Evolutionary conservation across 1,140 invertebrate species (phyloP).

Genomic region (Drosophila pseudoananassae): DNA sequence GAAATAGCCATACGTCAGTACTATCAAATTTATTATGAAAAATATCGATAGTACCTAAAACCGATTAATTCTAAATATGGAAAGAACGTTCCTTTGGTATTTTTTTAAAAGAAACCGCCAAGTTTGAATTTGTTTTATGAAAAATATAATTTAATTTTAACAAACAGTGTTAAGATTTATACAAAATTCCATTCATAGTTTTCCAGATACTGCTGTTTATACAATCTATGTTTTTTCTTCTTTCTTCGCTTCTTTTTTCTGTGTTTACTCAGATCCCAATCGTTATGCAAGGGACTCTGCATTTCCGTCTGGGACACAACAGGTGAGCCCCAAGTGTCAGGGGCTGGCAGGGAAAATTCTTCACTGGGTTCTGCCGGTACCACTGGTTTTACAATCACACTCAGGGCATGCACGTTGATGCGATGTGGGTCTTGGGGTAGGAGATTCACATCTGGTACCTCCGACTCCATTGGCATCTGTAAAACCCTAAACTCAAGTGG

Average conservation of each 20-base stretch:
- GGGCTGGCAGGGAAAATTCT: not conserved
- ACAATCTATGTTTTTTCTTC: slow-evolving; percentile 10
- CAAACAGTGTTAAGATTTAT: not conserved
- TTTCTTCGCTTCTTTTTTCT: not conserved
- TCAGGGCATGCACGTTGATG: slow-evolving; percentile 12
- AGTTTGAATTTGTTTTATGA: not conserved
- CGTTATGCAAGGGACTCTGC: not conserved
- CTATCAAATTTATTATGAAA: too few species aligned
- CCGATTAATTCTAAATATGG: too few species aligned
- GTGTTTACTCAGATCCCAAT: not conserved
- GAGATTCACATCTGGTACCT: not conserved
- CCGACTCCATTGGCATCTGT: not conserved
- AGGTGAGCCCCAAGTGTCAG: not conserved
- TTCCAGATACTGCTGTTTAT: not conserved
- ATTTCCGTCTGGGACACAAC: not conserved
- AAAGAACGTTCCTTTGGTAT: not conserved
- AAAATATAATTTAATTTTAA: slow-evolving; percentile 16
- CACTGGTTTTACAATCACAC: slow-evolving; percentile 6
- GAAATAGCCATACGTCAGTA: too few species aligned
- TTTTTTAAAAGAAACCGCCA: not conserved
- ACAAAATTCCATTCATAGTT: not conserved
- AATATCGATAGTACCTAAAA: too few species aligned
- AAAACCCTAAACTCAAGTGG: not conserved
- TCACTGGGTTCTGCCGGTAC: not conserved
- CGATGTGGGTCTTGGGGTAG: not conserved